These are phyloP conservation scores for Hycleus phaleratus DNA, from an alignment of 1,140 invertebrate species.

Conservation along the genomic window DNA sequence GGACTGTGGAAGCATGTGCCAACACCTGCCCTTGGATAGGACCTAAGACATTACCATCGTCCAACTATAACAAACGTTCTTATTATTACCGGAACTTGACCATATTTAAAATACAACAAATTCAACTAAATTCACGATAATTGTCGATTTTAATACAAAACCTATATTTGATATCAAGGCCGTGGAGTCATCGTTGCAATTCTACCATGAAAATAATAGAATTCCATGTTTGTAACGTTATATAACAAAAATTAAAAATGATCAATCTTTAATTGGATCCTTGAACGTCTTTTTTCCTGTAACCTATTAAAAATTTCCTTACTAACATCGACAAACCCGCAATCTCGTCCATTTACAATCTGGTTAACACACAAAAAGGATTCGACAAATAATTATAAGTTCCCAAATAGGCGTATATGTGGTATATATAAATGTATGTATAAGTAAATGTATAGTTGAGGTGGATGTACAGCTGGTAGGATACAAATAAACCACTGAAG, in stretches of 20 bases:
- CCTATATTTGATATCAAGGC: conserved; percentile 5
- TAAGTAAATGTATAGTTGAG: neutral
- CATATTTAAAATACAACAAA: no score
- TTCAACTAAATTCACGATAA: no score
- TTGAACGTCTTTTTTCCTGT: no score
- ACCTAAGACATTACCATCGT: conserved; percentile 20
- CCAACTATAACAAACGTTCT: conserved; percentile 7
- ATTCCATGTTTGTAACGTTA: conserved; percentile 13
- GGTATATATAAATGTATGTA: neutral
- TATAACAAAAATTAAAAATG: conserved; percentile 10
- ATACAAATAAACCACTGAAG: conserved; percentile 30
- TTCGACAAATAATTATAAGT: conserved; percentile 6
- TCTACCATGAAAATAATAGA: conserved; percentile 14
- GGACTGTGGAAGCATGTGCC: conserved; percentile 35
- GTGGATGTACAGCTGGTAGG: conserved; percentile 19
- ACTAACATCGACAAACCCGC: no score
- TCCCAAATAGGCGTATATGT: neutral
- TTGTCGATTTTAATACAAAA: no score
- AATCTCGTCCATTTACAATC: no score
- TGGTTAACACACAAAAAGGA: neutral
- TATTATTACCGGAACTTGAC: conserved; percentile 9
- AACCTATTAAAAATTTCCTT: no score
- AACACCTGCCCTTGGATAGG: conserved; percentile 29
- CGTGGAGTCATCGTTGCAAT: conserved; percentile 10
- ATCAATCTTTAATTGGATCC: conserved; percentile 5